phyloP scores from a whole-genome alignment of 2,888 invertebrate species.

The Willowsia nigromaculata region DNA sequence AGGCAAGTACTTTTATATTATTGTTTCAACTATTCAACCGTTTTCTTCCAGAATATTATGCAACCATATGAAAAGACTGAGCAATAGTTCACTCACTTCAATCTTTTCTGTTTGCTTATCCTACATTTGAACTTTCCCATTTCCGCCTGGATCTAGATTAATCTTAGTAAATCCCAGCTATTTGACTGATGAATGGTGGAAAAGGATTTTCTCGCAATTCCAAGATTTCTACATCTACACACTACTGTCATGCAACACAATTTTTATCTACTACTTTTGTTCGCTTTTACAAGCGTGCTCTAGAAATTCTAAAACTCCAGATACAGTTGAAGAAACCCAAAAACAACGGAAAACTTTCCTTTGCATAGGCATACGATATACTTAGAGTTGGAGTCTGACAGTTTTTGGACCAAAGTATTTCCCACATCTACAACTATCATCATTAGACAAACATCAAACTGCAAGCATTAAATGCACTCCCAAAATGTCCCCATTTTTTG shows the following conservation, averaged over 20 bases:
- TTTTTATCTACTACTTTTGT: neutral
- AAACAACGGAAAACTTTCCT: neutral
- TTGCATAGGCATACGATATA: neutral
- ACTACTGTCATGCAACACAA: neutral
- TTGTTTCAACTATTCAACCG: neutral
- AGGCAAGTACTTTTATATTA: neutral
- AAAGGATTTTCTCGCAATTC: slow-evolving; percentile 17
- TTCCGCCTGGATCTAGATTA: slow-evolving; percentile 34
- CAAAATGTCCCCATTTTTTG: neutral
- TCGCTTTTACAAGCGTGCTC: neutral
- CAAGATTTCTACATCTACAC: neutral
- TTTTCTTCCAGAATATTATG: neutral
- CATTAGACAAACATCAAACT: neutral
- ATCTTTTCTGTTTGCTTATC: slow-evolving; percentile 30
- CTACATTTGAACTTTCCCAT: slow-evolving; percentile 30
- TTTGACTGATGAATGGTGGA: slow-evolving; percentile 19
- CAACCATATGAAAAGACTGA: neutral
- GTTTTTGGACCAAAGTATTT: neutral
- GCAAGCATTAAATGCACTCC: neutral
- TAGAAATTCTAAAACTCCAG: neutral
- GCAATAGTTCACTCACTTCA: slow-evolving; percentile 13
- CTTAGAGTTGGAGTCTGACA: neutral
- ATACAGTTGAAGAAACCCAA: neutral
- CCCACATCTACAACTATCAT: neutral
- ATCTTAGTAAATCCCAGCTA: neutral